phyloP scores from a whole-genome alignment of 2,113 vertebrate genomes.

The Carollia perspicillata region DNA sequence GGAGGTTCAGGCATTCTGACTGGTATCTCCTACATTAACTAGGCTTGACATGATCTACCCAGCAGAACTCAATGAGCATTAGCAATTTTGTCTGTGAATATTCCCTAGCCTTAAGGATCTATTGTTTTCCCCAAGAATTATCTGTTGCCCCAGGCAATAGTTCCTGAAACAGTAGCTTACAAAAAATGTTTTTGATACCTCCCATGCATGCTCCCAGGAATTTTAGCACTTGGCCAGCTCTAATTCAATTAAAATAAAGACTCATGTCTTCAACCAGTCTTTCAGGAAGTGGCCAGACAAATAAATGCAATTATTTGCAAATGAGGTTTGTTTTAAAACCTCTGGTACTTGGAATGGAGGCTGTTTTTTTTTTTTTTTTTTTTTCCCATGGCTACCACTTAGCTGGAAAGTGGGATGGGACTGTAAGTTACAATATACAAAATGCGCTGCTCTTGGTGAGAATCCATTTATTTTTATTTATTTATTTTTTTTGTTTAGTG shows the following conservation, averaged over 20 bases:
- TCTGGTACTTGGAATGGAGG: not conserved
- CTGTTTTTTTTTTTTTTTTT: not conserved
- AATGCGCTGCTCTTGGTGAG: not conserved
- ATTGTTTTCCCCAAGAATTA: not conserved
- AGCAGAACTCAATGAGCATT: not conserved
- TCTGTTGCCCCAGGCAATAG: not conserved
- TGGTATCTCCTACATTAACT: not conserved
- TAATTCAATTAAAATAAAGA: not conserved
- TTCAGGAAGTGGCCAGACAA: not conserved
- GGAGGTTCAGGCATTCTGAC: not conserved
- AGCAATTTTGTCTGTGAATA: not conserved
- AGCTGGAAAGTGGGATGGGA: not conserved
- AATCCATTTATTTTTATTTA: not conserved
- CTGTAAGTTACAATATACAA: not conserved
- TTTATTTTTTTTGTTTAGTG: not conserved
- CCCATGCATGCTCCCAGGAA: not conserved
- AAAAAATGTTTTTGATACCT: not conserved
- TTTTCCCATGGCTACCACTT: not conserved
- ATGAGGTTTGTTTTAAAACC: not conserved
- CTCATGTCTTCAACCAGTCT: not conserved
- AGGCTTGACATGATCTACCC: not conserved
- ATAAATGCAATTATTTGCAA: not conserved
- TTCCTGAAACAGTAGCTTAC: not conserved
- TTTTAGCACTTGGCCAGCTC: not conserved
- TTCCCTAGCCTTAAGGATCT: not conserved